Evolutionary conservation across 2,113 vertebrate genomes (phyloP), one percentile per base, ranked within the genome.

Genomic region (Lasiurus cinereus): DNA sequence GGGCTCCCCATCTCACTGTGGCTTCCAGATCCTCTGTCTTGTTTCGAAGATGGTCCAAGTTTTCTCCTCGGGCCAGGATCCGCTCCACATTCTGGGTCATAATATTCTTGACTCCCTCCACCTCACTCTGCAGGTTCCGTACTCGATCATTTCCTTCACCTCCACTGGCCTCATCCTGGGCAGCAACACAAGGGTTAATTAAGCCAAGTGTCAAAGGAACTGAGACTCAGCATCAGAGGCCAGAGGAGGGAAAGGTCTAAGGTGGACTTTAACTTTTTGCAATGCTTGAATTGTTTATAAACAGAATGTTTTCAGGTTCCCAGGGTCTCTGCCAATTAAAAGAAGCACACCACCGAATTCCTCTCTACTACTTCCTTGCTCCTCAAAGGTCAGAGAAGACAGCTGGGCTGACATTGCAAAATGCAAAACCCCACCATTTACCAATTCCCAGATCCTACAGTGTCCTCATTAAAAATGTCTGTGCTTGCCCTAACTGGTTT

Each of bases 21-120:
- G 98, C 98, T 96, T 99, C 98, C 94, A 99, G 98, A 94, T 99
- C 99, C 97, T 99, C 99, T 0, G 99, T 99, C 97, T 99, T 99
- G 94, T 97, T 99, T 97, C 99, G 99, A 48, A 99, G 98, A 72
- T 99, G 99, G 43, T 99, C 99, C 92, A 99, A 93, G 80, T 99
- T 98, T 96, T 99, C 99, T 0, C 99, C 99, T 5, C 99, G 98
- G 0, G 99, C 99, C 98, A 99, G 98, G 97, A 99, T 99, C 27
- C 99, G 98, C 94, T 99, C 99, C 92, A 99, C 99, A 5, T 99
- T 99, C 97, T 99, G 98, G 1, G 98, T 99, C 99, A 99, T 99
- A 92, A 99, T 99, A 95, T 98, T 97, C 92, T 98, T 99, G 74
- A 99, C 99, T 0, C 99, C 99, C 31, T 99, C 99, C 56, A 99